Evolutionary conservation across 1,140 invertebrate species (phyloP).

Genomic region (Drosophila fuyamai): DNA sequence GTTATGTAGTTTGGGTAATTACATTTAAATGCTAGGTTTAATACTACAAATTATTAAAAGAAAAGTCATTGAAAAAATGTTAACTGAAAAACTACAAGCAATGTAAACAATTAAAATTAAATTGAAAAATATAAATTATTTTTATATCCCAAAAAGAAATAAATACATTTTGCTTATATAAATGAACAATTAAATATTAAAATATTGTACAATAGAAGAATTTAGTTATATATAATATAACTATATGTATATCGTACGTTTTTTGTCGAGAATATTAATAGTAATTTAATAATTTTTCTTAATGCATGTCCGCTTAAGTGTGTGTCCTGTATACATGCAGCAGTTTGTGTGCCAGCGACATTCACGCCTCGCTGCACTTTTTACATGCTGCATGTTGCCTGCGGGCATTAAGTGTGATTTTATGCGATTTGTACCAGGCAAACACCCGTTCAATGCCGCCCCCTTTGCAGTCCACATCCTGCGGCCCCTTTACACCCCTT

Average conservation of each 20-base stretch:
- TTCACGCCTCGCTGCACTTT: slow-evolving; percentile 76
- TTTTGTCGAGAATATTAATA: background rate
- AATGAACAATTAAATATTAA: too few species aligned
- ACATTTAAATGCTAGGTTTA: too few species aligned
- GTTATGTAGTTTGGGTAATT: background rate
- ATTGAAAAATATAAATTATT: background rate
- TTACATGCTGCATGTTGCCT: slow-evolving; percentile 74
- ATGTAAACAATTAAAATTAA: too few species aligned
- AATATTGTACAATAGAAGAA: too few species aligned
- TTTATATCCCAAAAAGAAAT: background rate
- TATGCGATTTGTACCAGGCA: slow-evolving; percentile 74
- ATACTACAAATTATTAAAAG: too few species aligned
- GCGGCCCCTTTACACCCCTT: background rate
- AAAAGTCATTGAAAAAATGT: too few species aligned
- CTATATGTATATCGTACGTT: too few species aligned
- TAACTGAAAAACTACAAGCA: too few species aligned
- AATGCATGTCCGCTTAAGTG: slow-evolving; percentile 12
- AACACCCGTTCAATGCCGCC: slow-evolving; percentile 28
- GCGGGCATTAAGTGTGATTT: slow-evolving; percentile 82
- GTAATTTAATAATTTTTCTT: background rate
- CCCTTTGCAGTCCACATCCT: slow-evolving; percentile 10
- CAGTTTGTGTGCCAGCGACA: slow-evolving; percentile 75
- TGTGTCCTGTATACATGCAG: slow-evolving; percentile 48
- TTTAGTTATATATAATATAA: too few species aligned
- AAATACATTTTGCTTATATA: too few species aligned